Evolutionary conservation across 2,797 vertebrate genomes (phyloP), one percentile per base, ranked within the genome.

Genomic region (Sibirionetta formosa): DNA sequence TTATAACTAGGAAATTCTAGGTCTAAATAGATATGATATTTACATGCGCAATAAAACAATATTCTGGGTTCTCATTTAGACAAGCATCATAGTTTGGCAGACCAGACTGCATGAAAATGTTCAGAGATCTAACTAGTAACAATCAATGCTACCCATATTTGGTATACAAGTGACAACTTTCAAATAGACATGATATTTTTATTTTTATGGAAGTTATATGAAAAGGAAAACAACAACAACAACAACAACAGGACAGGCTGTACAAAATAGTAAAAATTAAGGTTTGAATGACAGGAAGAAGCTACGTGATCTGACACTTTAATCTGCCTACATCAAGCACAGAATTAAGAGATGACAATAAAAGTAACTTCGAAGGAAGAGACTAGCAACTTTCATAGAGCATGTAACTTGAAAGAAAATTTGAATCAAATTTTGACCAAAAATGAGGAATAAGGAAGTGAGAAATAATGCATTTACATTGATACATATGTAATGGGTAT

Each of bases 401-500:
- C n/a, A 42, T 2, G 0, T 57, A 44, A 77, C 38, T 33, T 65
- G 26, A 68, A 92, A 82, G 18, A 6, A 11, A 91, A 78, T 71
- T 46, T 1, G 0, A 7, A 50, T 50, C 23, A 50, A 50, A 24
- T 50, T 24, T 50, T 50, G 87, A 72, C 1, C 1, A 15, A 88
- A 88, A 56, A 42, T 31, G 10, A 53, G 33, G 20, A 36, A 89
- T 75, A 56, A 4, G 27, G 19, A 75, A 20, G 18, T 54, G 33
- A 90, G 53, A 93, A 92, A 51, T 64, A 68, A 83, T 7, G 17
- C 11, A 14, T 16, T 63, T 58, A 8, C 48, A 12, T 20, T 77
- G 61, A 64, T 60, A 40, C 7, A 14, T 23, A 48, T 0, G 0
- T 46, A 70, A 48, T 8, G 7, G 1, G 2, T 0, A 69, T 90